phyloP scores from a whole-genome alignment of 2,797 vertebrate genomes.

The Sebastes itinus region DNA sequence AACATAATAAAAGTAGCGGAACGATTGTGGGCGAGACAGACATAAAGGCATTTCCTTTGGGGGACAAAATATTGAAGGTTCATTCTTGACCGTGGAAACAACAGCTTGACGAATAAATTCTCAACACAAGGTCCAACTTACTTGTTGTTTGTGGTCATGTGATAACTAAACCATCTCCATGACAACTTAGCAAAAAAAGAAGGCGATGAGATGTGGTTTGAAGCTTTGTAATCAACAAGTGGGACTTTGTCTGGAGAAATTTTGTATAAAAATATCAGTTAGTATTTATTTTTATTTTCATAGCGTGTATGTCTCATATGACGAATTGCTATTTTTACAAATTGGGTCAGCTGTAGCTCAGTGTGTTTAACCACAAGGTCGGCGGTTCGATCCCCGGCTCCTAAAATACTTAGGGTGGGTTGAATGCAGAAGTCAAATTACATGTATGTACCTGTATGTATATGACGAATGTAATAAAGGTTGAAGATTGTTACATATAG shows the following conservation, averaged over 20 bases:
- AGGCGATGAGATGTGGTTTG: neutral
- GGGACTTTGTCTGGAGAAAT: neutral
- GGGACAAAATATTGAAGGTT: neutral
- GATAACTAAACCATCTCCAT: neutral
- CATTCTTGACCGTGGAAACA: neutral
- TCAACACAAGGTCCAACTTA: neutral
- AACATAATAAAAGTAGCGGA: neutral
- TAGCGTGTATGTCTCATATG: too few relatives aligned
- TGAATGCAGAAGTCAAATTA: too few relatives aligned
- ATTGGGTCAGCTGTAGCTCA: too few relatives aligned
- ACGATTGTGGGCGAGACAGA: neutral
- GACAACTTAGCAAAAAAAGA: neutral
- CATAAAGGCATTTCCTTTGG: neutral
- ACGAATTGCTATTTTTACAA: too few relatives aligned
- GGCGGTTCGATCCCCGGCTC: too few relatives aligned
- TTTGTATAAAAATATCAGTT: neutral
- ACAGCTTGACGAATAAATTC: neutral
- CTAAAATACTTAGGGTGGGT: too few relatives aligned
- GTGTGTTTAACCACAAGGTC: too few relatives aligned
- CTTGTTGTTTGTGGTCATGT: neutral
- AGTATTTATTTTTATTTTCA: too few relatives aligned
- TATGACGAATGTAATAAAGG: fast-evolving
- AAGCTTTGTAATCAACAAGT: neutral
- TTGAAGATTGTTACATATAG: too few relatives aligned
- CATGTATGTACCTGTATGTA: too few relatives aligned